These are phyloP conservation scores for Parazoanthus atlanticus DNA, from an alignment of 92 coral and sea anemone species.

Conservation along the genomic window DNA sequence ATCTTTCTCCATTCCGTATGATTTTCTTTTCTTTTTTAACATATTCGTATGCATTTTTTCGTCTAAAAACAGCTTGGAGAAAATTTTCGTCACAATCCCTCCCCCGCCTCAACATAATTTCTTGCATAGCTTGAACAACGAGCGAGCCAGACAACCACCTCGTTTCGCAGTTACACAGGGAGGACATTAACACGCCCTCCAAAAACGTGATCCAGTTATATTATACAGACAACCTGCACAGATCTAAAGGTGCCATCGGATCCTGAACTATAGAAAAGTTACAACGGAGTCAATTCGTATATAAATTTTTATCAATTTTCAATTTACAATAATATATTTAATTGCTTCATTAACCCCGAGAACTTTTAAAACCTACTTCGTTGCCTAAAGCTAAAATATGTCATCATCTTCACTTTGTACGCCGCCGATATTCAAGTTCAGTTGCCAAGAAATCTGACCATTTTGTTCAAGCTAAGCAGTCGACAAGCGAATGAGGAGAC, in stretches of 20 bases:
- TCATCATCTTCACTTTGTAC: background rate
- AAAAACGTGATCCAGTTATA: background rate
- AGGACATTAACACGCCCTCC: too few relatives aligned
- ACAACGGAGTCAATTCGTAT: background rate
- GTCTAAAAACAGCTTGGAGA: too few relatives aligned
- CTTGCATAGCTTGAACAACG: too few relatives aligned
- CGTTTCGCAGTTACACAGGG: too few relatives aligned
- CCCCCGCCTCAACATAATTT: too few relatives aligned
- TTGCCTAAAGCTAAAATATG: background rate
- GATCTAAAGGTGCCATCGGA: background rate
- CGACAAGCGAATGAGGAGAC: background rate
- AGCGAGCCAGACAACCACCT: too few relatives aligned
- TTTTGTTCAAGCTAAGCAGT: background rate
- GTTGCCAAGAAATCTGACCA: background rate
- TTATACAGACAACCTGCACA: background rate
- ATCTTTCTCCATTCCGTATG: too few relatives aligned
- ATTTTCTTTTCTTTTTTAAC: too few relatives aligned
- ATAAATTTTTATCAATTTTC: background rate
- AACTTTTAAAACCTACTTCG: background rate
- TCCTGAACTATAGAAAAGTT: background rate
- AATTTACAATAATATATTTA: conserved; percentile 2
- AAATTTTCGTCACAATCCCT: too few relatives aligned
- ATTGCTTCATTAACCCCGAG: background rate
- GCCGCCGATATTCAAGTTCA: background rate
- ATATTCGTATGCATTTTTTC: too few relatives aligned